These are phyloP conservation scores for Coronaproctus castanopsis DNA, from an alignment of 2,888 invertebrate species.

Conservation along the genomic window DNA sequence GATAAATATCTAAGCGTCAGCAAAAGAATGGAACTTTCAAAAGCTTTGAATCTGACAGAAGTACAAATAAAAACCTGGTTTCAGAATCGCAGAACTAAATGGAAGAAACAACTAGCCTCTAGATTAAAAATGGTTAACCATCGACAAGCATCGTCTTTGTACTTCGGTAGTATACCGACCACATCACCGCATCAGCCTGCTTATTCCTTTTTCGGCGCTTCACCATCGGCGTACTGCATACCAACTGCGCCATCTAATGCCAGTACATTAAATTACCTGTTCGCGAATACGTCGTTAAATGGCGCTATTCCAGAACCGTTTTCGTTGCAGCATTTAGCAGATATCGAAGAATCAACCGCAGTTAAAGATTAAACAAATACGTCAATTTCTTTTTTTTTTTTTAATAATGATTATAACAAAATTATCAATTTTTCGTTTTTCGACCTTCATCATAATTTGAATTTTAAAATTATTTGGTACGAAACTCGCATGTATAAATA, in stretches of 20 bases:
- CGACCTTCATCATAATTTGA: no score
- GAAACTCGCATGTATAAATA: no score
- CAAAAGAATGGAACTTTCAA: constrained; percentile 82
- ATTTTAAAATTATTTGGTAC: no score
- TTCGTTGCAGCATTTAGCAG: not conserved
- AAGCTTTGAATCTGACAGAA: constrained; percentile 69
- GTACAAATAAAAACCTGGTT: constrained; percentile 97
- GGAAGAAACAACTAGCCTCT: constrained; percentile 82
- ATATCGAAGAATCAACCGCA: no score
- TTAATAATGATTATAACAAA: no score
- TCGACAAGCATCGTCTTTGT: constrained; percentile 12
- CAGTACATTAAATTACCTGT: constrained; percentile 4
- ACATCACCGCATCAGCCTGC: constrained; percentile 2
- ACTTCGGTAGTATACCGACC: not conserved
- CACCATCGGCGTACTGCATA: constrained; percentile 8
- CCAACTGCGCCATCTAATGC: constrained; percentile 1
- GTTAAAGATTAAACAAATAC: no score
- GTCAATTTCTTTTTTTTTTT: no score
- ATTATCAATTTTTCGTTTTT: no score
- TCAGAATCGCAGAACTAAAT: constrained; percentile 84
- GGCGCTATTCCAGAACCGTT: not conserved
- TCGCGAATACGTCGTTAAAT: not conserved
- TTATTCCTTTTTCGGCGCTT: not conserved
- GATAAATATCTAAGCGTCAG: constrained; percentile 93
- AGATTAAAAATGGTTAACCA: constrained; percentile 14